Evolutionary conservation across 2,888 invertebrate genomes (phyloP), one percentile per base, ranked within the genome.

Genomic region (Andrena trimmerana): DNA sequence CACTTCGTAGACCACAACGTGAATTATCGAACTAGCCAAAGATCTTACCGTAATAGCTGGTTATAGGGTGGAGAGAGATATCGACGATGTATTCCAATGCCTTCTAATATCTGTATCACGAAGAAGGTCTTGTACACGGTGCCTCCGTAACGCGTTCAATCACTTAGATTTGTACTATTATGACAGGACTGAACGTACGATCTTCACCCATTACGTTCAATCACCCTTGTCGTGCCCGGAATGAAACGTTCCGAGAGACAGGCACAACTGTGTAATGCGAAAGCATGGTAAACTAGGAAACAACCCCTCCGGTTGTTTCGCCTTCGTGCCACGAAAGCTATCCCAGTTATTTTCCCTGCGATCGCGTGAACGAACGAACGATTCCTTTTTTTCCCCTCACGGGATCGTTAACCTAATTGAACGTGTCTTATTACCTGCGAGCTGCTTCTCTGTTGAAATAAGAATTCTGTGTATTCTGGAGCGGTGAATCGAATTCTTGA

Each of bases 331-430:
- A 50, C 36, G 72, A 57, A 57, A 27, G 54, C 16, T n/a, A 57
- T 59, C 29, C 8, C 50, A 24, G 33, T 75, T 78, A 78, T 78
- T 85, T 81, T 78, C 67, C 67, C 42, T 71, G 67, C 78, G 72
- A 85, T 86, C 78, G 78, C 85, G 76, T 83, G 75, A 86, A 78
- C 73, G 70, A 63, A 54, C 36, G 52, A 74, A 54, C 54, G 65
- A 65, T 76, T 77, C 75, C 57, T 78, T 59, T 52, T 68, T 71
- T 71, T 16, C 42, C 42, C 42, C 66, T 16, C 27, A 52, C 13
- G 29, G 31, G 20, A 59, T 78, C 66, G 52, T 79, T 79, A 79
- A 65, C 79, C 69, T 70, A 81, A 86, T 79, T 76, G 59, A 67
- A 27, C 68, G 60, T 72, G 29, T 62, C 62, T 62, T 50, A 69